These are phyloP conservation scores for Drosophila crucigera DNA, from an alignment of 2,888 invertebrate species.

Conservation along the genomic window DNA sequence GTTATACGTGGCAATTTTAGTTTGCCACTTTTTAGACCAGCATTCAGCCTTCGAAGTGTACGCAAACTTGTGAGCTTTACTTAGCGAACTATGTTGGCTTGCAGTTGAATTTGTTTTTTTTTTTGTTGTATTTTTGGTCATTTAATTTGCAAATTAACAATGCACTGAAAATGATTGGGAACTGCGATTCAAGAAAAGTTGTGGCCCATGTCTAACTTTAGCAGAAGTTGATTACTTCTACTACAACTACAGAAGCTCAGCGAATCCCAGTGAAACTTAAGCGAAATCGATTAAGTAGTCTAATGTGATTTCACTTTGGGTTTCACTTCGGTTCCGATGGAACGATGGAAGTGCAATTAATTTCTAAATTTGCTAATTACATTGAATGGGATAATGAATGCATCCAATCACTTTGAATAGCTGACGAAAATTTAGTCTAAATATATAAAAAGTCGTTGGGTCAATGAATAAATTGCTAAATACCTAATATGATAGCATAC, in stretches of 20 bases:
- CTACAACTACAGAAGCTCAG: neutral
- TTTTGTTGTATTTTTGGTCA: slow-evolving; percentile 5
- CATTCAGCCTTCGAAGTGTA: neutral
- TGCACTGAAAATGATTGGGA: slow-evolving; percentile 7
- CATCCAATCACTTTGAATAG: neutral
- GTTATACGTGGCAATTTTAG: slow-evolving; percentile 26
- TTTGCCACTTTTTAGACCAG: slow-evolving; percentile 14
- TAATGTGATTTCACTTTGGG: slow-evolving; percentile 3
- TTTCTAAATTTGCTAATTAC: slow-evolving; percentile 1
- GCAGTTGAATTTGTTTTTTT: slow-evolving; percentile 21
- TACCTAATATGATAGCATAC: neutral
- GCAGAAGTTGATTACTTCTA: neutral
- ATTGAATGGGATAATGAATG: neutral
- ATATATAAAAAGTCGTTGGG: neutral
- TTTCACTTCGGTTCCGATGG: neutral
- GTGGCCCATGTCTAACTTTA: neutral
- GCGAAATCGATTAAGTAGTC: neutral
- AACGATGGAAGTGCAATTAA: slow-evolving; percentile 2
- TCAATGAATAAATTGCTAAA: neutral
- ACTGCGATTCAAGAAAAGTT: neutral
- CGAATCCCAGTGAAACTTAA: slow-evolving; percentile 1
- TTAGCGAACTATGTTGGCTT: slow-evolving; percentile 24
- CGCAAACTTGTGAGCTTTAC: slow-evolving; percentile 10
- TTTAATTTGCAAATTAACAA: slow-evolving; percentile 42
- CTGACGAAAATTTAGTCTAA: neutral